Base-by-base conservation (phyloP, 2,888 invertebrate genomes). In the Pycnomerus fuliginosus region DNA sequence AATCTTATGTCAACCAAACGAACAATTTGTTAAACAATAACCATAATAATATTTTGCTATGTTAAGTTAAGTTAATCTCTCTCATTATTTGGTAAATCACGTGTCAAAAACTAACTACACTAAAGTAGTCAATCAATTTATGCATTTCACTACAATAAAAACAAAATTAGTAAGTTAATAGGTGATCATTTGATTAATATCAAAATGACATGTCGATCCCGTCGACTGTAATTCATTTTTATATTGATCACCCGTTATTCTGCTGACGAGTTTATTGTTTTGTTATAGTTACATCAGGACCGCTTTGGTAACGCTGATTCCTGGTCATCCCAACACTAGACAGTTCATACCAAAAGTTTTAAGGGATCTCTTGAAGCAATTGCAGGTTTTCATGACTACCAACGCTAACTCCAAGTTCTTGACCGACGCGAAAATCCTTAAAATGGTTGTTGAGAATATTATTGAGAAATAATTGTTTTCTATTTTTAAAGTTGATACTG, bases 341-440 rank as follows among this genome's bases (percentile, higher is more conserved):
- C 91, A 91, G 63, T 92, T 93, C 72, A 80, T 91, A 61, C 87
- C 87, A 0, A 80, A 78, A 16, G 88, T 95, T 16, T 73, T 94
- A 40, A 78, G 80, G 48, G 85, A 86, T 57, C 76, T 94, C 7
- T 81, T 84, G 65, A 82, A 82, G 64, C 89, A 90, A 69, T 78
- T 94, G 52, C 74, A 80, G 54, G 58, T 77, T 10, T 92, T 85
- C 72, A 79, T 90, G 28, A 64, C 76, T 13, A 72, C 78, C 5
- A 80, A 85, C 68, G 85, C 89, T 0, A 76, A 75, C 36, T 82
- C 84, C 67, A 78, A 80, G 59, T 80, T 84, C 31, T 71, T 77
- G 17, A 74, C 82, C 2, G 79, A 78, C 55, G 80, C 88, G 72
- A 79, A 79, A 64, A 82, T 88, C 79, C 75, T 89, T 48, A 77